These are phyloP conservation scores for Habrosyne pyritoides DNA, from an alignment of 2,888 invertebrate species.

Conservation along the genomic window DNA sequence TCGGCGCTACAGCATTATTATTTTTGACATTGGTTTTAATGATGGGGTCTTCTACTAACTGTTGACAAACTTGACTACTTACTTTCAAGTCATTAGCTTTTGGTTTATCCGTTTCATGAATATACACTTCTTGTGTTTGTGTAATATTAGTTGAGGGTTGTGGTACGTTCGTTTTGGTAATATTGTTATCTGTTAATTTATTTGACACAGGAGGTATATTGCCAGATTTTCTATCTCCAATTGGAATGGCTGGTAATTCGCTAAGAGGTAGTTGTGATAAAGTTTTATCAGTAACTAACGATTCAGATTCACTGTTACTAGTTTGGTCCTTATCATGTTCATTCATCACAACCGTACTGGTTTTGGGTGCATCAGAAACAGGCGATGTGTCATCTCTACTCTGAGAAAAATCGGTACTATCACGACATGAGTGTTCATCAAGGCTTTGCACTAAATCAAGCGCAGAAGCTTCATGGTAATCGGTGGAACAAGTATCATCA, in stretches of 20 bases:
- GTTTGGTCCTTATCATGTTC: constrained; percentile 13
- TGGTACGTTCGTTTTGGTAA: constrained; percentile 28
- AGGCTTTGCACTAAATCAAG: constrained; percentile 70
- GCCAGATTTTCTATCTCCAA: constrained; percentile 47
- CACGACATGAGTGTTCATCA: constrained; percentile 71
- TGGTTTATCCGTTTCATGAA: constrained; percentile 12
- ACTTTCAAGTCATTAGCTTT: constrained; percentile 27
- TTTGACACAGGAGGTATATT: constrained; percentile 44
- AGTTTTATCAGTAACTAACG: constrained; percentile 33
- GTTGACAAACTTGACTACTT: constrained; percentile 28
- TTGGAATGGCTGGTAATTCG: constrained; percentile 71
- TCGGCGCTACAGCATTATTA: constrained; percentile 26
- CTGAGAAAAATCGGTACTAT: constrained; percentile 75
- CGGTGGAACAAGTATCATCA: constrained; percentile 76
- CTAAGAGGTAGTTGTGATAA: constrained; percentile 56
- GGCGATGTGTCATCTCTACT: constrained; percentile 73
- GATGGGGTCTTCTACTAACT: constrained; percentile 27
- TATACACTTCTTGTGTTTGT: constrained; percentile 12
- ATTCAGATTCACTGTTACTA: constrained; percentile 7
- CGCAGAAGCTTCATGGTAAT: constrained; percentile 79
- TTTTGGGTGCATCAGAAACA: constrained; percentile 39
- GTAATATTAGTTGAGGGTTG: constrained; percentile 18
- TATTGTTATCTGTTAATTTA: constrained; percentile 32
- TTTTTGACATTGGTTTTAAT: constrained; percentile 35
- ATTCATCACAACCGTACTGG: constrained; percentile 23